Percentiles rank a stretch among this genome's conserved stretches.
These are phyloP conservation scores for Cephalotes varians DNA, from an alignment of 2,888 invertebrate genomes.

Conservation along the genomic window DNA sequence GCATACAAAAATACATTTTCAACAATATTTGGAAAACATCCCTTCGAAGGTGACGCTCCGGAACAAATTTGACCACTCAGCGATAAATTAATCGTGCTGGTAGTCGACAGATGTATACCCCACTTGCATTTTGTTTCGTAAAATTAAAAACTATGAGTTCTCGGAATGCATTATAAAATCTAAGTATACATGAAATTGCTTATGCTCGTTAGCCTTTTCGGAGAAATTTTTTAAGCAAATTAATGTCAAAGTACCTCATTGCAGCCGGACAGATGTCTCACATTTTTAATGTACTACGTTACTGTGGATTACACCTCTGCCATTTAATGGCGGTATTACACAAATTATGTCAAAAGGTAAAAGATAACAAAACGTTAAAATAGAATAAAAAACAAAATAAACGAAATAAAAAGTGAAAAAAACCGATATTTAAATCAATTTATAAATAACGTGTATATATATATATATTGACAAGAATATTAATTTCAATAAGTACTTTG, in stretches of 20 bases:
- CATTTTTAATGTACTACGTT: not conserved
- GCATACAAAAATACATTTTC: not conserved
- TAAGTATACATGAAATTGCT: slow-evolving; percentile 19
- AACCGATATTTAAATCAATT: not conserved
- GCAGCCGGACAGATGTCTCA: not conserved
- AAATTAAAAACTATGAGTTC: slow-evolving; percentile 25
- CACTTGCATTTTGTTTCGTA: slow-evolving; percentile 2
- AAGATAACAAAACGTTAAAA: slow-evolving; percentile 12
- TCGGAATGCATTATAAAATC: slow-evolving; percentile 21
- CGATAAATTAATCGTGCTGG: slow-evolving; percentile 27
- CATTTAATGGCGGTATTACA: not conserved
- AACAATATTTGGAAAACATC: not conserved
- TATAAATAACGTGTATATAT: not conserved
- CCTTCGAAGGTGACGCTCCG: not conserved
- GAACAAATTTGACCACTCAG: slow-evolving; percentile 11
- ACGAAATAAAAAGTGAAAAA: not conserved
- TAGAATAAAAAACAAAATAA: not conserved
- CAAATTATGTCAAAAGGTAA: not conserved
- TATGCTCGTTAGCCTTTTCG: not conserved
- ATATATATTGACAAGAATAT: not conserved
- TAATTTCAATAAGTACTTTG: not conserved
- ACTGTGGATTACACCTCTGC: not conserved
- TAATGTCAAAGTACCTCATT: not conserved
- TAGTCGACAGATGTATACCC: slow-evolving; percentile 17
- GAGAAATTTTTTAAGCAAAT: slow-evolving; percentile 24